Percentiles rank a stretch among this genome's conserved stretches.
These are phyloP conservation scores for Parascotia fuliginaria DNA, from an alignment of 2,888 invertebrate species.

Conservation along the genomic window DNA sequence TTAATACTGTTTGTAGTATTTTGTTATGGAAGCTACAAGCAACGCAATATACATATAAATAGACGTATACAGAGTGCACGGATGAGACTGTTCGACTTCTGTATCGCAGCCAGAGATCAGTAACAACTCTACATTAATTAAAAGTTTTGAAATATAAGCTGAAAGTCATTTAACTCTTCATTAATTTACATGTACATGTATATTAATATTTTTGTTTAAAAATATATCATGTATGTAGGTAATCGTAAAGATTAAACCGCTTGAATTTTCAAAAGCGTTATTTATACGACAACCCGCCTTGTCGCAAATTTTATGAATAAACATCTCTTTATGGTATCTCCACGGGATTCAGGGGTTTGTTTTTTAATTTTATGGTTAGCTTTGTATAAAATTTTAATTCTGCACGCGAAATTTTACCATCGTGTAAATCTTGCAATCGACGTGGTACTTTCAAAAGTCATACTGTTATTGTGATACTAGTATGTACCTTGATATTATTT, in stretches of 20 bases:
- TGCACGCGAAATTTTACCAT: neutral
- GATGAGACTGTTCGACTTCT: conserved; percentile 34
- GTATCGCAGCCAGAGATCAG: conserved; percentile 46
- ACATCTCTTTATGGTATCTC: conserved; percentile 28
- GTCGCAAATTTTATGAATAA: conserved; percentile 25
- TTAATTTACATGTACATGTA: too few species aligned
- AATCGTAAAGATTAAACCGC: conserved; percentile 28
- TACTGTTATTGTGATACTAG: too few species aligned
- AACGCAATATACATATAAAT: too few species aligned
- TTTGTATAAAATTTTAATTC: conserved; percentile 1
- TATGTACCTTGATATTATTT: too few species aligned
- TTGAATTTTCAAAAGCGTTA: conserved; percentile 22
- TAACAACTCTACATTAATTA: conserved; percentile 49
- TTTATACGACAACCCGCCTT: conserved; percentile 8
- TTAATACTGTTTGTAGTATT: too few species aligned
- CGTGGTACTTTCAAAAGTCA: too few species aligned
- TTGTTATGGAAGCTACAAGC: too few species aligned
- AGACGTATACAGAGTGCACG: conserved; percentile 6
- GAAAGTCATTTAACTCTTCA: conserved; percentile 42
- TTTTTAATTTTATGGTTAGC: conserved; percentile 27
- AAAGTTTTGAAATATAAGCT: conserved; percentile 36
- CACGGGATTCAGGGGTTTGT: conserved; percentile 5
- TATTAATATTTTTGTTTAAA: too few species aligned
- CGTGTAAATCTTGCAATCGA: too few species aligned
- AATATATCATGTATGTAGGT: too few species aligned